Conservation (phyloP, 2,888 invertebrate genomes). For the Oscheius onirici region DNA sequence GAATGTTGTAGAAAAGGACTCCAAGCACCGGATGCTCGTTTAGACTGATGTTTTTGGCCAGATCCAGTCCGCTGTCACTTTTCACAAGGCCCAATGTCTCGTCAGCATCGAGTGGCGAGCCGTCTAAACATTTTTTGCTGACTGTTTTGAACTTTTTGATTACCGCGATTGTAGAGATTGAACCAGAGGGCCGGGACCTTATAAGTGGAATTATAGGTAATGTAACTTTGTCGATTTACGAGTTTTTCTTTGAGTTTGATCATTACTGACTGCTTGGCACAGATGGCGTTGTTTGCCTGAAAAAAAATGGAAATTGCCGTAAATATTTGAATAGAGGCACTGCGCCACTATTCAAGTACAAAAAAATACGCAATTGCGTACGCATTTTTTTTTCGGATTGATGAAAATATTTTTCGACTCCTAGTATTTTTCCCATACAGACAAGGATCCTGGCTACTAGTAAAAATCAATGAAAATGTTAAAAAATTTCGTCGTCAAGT, state of each 20-base stretch:
- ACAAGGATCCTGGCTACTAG: too few relatives aligned
- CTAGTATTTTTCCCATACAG: too few relatives aligned
- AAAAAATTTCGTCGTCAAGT: too few relatives aligned
- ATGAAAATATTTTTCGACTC: too few relatives aligned
- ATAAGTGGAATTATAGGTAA: slow-evolving; percentile 56
- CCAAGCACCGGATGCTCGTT: slow-evolving; percentile 48
- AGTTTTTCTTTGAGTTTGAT: slow-evolving; percentile 34
- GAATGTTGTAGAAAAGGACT: slow-evolving; percentile 66
- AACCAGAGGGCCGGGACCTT: slow-evolving; percentile 63
- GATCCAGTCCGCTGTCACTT: slow-evolving; percentile 7
- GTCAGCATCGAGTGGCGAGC: slow-evolving; percentile 26
- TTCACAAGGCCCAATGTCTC: slow-evolving; percentile 27
- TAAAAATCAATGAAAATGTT: too few relatives aligned
- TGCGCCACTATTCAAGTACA: too few relatives aligned
- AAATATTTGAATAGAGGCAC: too few relatives aligned
- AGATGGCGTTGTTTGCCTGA: slow-evolving; percentile 34
- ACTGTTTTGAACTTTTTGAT: neutral
- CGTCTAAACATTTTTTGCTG: slow-evolving; percentile 21
- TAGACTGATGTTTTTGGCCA: slow-evolving; percentile 29
- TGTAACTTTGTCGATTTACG: slow-evolving; percentile 45
- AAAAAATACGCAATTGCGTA: too few relatives aligned
- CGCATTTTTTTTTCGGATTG: too few relatives aligned
- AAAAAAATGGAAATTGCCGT: too few relatives aligned
- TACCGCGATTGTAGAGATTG: slow-evolving; percentile 58
- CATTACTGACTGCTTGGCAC: slow-evolving; percentile 42